These are phyloP conservation scores for Sorex araneus DNA, from an alignment of 2,113 vertebrate genomes.

Conservation along the genomic window DNA sequence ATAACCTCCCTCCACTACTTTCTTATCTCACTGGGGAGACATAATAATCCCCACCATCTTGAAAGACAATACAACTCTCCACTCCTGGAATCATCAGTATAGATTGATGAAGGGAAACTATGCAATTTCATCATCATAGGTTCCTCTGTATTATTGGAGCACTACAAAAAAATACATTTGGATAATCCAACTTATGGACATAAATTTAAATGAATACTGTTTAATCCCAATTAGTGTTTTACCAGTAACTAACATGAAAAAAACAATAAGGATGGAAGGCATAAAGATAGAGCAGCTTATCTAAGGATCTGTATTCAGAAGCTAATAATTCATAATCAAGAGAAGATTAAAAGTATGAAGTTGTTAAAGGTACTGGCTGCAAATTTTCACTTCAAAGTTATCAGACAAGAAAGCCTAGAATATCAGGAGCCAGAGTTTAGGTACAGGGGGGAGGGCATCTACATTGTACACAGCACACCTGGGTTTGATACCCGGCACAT, in stretches of 20 bases:
- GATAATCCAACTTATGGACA: not conserved
- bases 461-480: no score
- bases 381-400: not conserved
- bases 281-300: not conserved
- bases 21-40: not conserved
- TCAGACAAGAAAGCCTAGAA: not conserved
- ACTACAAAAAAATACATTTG: not conserved
- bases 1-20: not conserved
- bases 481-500: no score
- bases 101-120: not conserved
- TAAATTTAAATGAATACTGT: constrained; percentile 34
- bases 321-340: not conserved
- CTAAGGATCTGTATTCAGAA: not conserved
- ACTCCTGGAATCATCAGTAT: not conserved
- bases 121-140: not conserved
- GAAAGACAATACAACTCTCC: not conserved
- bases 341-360: constrained; percentile 1
- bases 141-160: not conserved
- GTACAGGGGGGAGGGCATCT: no score
- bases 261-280: not conserved
- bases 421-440: not conserved
- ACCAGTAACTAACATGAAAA: not conserved
- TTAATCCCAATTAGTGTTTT: not conserved
- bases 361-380: not conserved
- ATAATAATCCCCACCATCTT: not conserved